phyloP scores from a whole-genome alignment of 2,888 invertebrate genomes.

The Arge pagana region DNA sequence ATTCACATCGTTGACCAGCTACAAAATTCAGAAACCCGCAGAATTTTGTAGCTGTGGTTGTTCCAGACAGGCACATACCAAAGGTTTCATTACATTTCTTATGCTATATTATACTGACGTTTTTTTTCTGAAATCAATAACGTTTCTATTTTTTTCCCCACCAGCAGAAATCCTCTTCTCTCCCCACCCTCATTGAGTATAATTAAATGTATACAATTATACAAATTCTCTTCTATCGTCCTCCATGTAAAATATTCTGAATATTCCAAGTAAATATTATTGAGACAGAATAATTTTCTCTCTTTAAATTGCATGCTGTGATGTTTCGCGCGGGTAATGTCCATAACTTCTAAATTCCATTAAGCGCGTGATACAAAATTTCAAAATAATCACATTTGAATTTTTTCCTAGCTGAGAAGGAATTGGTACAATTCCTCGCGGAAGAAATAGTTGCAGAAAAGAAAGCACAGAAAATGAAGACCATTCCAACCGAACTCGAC shows the following conservation, averaged over 20 bases:
- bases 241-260: too few relatives aligned
- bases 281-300: too few relatives aligned
- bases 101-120: constrained; percentile 1
- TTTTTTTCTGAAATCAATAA: constrained; percentile 2
- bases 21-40: constrained; percentile 63
- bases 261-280: constrained; percentile 37
- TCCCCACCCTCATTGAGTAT: constrained; percentile 13
- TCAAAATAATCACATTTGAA: too few relatives aligned
- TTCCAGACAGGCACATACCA: constrained; percentile 69
- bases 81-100: constrained; percentile 62
- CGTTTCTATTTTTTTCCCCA: neutral
- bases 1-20: constrained; percentile 35
- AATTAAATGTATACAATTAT: constrained; percentile 42
- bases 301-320: too few relatives aligned
- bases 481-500: constrained; percentile 75
- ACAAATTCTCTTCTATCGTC: too few relatives aligned
- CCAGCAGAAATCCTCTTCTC: neutral
- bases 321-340: too few relatives aligned
- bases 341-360: too few relatives aligned
- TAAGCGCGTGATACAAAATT: neutral
- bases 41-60: constrained; percentile 73
- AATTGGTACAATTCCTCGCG: constrained; percentile 86
- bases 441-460: constrained; percentile 94
- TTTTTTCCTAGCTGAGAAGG: constrained; percentile 88
- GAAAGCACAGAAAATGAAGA: constrained; percentile 77